Evolutionary conservation across 2,113 vertebrate genomes (phyloP).

Genomic region (Arenaria interpres): DNA sequence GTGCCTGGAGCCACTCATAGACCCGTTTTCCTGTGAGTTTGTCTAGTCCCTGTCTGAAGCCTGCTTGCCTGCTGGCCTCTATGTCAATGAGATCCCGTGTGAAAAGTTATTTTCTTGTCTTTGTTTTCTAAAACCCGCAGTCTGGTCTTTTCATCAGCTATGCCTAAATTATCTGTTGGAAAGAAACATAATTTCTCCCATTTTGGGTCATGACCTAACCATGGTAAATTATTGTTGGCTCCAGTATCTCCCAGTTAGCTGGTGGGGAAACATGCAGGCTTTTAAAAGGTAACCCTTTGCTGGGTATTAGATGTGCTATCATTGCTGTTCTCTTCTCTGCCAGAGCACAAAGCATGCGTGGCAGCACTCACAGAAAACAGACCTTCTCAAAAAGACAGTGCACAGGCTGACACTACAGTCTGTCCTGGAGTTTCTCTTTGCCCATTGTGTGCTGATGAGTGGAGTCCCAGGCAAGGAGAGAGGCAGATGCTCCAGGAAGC

Average conservation of each 20-base stretch:
- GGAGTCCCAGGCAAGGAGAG: neutral
- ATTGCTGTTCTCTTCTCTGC: neutral
- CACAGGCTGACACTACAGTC: neutral
- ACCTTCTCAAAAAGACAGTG: neutral
- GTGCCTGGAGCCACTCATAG: neutral
- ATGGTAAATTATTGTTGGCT: neutral
- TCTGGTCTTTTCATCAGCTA: neutral
- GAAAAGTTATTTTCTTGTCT: neutral
- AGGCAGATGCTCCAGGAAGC: neutral
- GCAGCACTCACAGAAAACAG: neutral
- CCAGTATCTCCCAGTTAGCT: neutral
- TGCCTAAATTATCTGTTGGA: neutral
- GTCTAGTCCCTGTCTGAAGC: neutral
- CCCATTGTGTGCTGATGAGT: fast-evolving
- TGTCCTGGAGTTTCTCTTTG: neutral
- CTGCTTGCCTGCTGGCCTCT: fast-evolving
- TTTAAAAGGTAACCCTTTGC: neutral
- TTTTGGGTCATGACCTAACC: constrained; percentile 33
- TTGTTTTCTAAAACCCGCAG: neutral
- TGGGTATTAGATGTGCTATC: neutral
- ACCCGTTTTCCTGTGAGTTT: neutral
- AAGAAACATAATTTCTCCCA: neutral
- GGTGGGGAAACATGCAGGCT: neutral
- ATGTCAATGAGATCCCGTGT: neutral
- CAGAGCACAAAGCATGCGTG: neutral